Base-by-base conservation (phyloP, 2,888 invertebrate genomes). In the Thyatira batis region DNA sequence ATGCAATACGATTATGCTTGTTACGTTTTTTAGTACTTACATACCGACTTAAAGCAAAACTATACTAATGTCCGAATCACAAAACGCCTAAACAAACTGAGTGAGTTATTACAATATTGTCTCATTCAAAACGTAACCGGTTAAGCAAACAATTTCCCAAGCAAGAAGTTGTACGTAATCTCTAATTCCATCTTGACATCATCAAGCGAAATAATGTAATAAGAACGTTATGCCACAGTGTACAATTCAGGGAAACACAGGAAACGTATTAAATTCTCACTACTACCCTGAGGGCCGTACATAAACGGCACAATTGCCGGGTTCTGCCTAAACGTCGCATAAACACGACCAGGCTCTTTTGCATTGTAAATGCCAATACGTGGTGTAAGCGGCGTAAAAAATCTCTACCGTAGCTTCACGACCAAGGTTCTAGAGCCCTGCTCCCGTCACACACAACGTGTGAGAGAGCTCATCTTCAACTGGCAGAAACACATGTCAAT, bases 331-430 rank as follows among this genome's bases (percentile, higher is more conserved):
- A 48, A 48, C 48, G 45, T 51, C 56, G 53, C 49, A 45, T 51
- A 48, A 54, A 50, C 57, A 59, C 52, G 61, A 45, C 39, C 49
- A 54, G 46, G 53, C 57, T 59, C 54, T 57, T 61, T 63, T 63
- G 63, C 63, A 63, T 61, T 63, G 63, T 63, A 61, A 63, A 63
- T 61, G 50, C 33, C 49, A 33, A 51, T 56, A 53, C 49, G 45
- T 39, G 28, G 45, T 10, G 48, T 28, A 48, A 17, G 20, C 48
- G 48, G 49, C 50, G 51, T 17, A 30, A 49, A 51, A 51, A 51
- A 51, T 28, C 25, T 25, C 45, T 10, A 27, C 25, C 25, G 49
- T 52, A 21, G 21, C 28, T 43, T 30, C n/a, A 28, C 13, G 28
- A 17, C 48, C 27, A 48, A 10, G 4, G 10, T 17, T 20, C 17